Conservation (phyloP, 2,113 vertebrate genomes). For the Labeo rohita region DNA sequence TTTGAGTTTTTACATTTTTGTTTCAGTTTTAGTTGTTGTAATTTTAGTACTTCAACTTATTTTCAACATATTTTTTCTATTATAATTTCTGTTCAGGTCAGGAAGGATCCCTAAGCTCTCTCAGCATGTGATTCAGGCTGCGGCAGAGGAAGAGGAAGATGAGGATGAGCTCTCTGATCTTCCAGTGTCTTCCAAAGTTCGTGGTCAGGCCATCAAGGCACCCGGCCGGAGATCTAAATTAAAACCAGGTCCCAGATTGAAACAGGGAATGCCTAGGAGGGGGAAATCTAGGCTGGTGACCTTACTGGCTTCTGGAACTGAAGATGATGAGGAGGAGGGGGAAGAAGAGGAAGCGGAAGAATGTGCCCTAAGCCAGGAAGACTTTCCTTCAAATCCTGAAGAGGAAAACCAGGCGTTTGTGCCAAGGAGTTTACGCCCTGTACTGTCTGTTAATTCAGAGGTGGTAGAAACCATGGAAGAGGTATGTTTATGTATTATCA, state of each 20-base stretch:
- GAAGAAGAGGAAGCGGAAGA: slow-evolving; percentile 53
- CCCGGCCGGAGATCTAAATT: slow-evolving; percentile 68
- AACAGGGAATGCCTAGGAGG: slow-evolving; percentile 68
- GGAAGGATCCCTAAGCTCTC: slow-evolving; percentile 76
- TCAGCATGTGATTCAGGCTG: slow-evolving; percentile 66
- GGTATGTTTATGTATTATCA: slow-evolving; percentile 69
- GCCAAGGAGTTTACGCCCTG: slow-evolving; percentile 83
- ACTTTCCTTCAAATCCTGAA: slow-evolving; percentile 71
- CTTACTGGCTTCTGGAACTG: slow-evolving; percentile 81
- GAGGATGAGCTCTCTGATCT: slow-evolving; percentile 30
- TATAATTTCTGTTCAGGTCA: slow-evolving; percentile 48
- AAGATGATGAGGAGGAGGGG: slow-evolving; percentile 79
- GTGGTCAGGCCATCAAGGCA: slow-evolving; percentile 42
- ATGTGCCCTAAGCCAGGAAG: slow-evolving; percentile 61
- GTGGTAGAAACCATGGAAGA: slow-evolving; percentile 92
- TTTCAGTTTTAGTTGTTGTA: neutral
- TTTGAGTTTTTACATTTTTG: neutral
- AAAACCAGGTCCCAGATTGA: slow-evolving; percentile 64
- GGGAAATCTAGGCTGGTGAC: slow-evolving; percentile 79
- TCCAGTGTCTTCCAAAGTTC: slow-evolving; percentile 56
- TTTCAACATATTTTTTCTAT: neutral
- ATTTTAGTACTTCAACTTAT: too few relatives aligned
- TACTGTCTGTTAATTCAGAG: slow-evolving; percentile 75
- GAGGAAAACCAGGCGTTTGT: slow-evolving; percentile 86
- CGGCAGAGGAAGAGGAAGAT: slow-evolving; percentile 60